Base-by-base conservation (phyloP, 1,140 invertebrate genomes). In the Bombus confusus region DNA sequence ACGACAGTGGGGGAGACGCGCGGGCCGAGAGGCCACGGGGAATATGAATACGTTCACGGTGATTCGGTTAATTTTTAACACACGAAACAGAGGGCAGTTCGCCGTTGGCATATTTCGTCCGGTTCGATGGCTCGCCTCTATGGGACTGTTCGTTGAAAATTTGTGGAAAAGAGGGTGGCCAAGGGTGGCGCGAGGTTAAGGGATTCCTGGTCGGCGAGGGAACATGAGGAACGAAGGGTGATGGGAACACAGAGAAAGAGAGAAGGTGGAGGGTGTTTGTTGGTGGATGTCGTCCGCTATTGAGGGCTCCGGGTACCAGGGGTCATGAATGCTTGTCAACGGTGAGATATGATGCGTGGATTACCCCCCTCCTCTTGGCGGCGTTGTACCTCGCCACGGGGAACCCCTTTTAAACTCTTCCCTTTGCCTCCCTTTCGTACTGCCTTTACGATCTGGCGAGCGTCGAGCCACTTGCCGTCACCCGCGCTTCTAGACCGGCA, bases 291-390 rank as follows among this genome's bases (percentile, higher is more conserved):
- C 91, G 91, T 87, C 90, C 90, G 89, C 92, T 88, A 93, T 93
- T 92, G 91, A 92, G 87, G 87, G 80, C 88, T 87, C 85, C 86
- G 89, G 88, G 86, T 87, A 87, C 86, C 82, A 87, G 86, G 91
- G 91, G 91, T 92, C 91, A 88, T 93, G 92, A 93, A 93, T 93
- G 91, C 92, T 93, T 93, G 92, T 93, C 92, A 93, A 90, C 92
- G 88, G 85, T 93, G 91, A 93, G 91, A 93, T 93, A 93, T 93
- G 92, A 92, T 92, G 91, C 91, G 87, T 88, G 91, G 91, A 93
- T 93, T 92, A 92, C 91, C 89, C 80, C 85, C 69, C 66, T 39
- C 81, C 80, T 37, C 66, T 39, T 80, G 69, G 18, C 84, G 75
- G 34, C 66, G 86, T 59, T 78, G 76, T 83, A 82, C 82, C 86